Conservation (phyloP, 1,140 invertebrate genomes). For the Nebria ingens region DNA sequence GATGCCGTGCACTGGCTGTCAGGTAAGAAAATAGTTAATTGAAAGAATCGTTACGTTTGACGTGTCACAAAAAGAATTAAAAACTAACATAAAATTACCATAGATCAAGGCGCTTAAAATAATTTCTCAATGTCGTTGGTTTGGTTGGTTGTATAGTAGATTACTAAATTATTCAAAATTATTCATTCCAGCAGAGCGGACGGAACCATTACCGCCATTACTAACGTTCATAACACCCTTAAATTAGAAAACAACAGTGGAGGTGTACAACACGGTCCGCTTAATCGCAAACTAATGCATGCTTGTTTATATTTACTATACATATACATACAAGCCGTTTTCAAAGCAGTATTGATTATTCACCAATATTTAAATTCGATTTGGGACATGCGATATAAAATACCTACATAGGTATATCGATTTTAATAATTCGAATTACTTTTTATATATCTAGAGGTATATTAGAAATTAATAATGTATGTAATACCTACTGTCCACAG, state of each 20-base stretch:
- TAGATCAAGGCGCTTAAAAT: neutral
- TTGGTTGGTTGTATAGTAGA: too few species aligned
- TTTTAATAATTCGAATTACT: too few species aligned
- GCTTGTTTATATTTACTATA: neutral
- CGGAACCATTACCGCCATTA: neutral
- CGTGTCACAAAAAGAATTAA: neutral
- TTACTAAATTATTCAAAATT: neutral
- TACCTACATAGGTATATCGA: too few species aligned
- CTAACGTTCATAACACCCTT: neutral
- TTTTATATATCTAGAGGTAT: too few species aligned
- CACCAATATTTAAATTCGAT: too few species aligned
- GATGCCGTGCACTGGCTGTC: too few species aligned
- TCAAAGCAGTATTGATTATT: too few species aligned
- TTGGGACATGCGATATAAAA: too few species aligned
- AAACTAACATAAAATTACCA: neutral
- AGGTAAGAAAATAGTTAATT: neutral
- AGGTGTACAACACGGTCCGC: too few species aligned
- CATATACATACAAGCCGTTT: neutral
- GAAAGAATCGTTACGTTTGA: neutral
- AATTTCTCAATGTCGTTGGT: neutral
- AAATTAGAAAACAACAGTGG: neutral
- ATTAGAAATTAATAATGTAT: too few species aligned
- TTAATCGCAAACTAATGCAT: neutral
- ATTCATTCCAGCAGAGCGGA: neutral
- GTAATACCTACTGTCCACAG: too few species aligned